A percentile compares a stretch with the other conserved stretches of the same genome.
Conservation (phyloP, 2,113 vertebrate species). For the Cromileptes altivelis region DNA sequence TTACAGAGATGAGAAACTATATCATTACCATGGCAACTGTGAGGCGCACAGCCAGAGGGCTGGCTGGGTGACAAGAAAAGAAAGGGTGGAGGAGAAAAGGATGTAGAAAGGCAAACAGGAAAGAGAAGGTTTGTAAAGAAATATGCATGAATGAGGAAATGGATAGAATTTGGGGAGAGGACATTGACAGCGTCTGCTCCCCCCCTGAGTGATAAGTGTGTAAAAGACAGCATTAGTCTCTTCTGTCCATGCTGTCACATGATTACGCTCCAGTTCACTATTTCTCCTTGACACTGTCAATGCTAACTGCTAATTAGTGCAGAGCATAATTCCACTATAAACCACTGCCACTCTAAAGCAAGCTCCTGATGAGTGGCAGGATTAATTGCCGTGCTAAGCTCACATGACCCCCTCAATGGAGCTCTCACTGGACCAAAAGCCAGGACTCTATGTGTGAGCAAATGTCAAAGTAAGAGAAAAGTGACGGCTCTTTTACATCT, state of each 20-base stretch:
- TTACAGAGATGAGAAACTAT: slow-evolving; percentile 83
- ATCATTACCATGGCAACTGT: slow-evolving; percentile 85
- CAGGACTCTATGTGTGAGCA: slow-evolving; percentile 35
- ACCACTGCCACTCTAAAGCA: slow-evolving; percentile 50
- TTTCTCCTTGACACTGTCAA: slow-evolving; percentile 68
- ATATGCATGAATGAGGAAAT: slow-evolving; percentile 54
- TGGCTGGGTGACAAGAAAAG: slow-evolving; percentile 76
- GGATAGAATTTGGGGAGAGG: slow-evolving; percentile 13
- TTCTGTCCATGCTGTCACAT: slow-evolving; percentile 48
- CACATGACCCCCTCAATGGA: slow-evolving; percentile 59
- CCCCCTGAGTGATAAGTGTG: slow-evolving; percentile 19
- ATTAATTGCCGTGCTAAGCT: slow-evolving; percentile 76
- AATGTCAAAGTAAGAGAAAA: slow-evolving; percentile 52
- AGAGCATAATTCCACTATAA: slow-evolving; percentile 67
- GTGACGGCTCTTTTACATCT: slow-evolving; percentile 54
- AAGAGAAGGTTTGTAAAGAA: slow-evolving; percentile 54
- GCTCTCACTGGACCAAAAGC: slow-evolving; percentile 56
- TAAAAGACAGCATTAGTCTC: slow-evolving; percentile 8
- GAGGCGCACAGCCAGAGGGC: slow-evolving; percentile 74
- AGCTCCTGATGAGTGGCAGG: slow-evolving; percentile 73
- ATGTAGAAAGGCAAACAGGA: slow-evolving; percentile 51
- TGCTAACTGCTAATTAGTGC: slow-evolving; percentile 75
- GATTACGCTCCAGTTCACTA: slow-evolving; percentile 44
- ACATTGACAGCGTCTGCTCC: slow-evolving; percentile 36
- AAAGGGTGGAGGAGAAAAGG: slow-evolving; percentile 62